A percentile compares a stretch with the other conserved stretches of the same genome.
phyloP scores from a whole-genome alignment of 2,888 invertebrate species.

The Limulus polyphemus region DNA sequence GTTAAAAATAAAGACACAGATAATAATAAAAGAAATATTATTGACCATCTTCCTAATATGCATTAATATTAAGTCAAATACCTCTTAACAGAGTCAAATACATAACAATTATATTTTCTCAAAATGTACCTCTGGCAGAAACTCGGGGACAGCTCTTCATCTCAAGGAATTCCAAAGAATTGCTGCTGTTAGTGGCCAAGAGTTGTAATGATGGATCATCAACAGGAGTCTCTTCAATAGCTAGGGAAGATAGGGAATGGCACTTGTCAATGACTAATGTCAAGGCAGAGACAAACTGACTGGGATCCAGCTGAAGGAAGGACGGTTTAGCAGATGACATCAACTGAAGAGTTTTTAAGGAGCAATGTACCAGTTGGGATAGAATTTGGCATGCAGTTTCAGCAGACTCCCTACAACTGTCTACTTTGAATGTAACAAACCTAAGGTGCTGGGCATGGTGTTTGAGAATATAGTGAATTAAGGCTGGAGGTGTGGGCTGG shows the following conservation, averaged over 20 bases:
- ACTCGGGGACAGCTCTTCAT: conserved; percentile 7
- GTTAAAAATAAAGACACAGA: too few species aligned
- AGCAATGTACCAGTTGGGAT: conserved; percentile 5
- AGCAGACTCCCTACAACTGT: conserved; percentile 7
- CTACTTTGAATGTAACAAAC: conserved; percentile 6
- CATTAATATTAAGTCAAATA: too few species aligned
- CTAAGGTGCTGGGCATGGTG: conserved; percentile 4
- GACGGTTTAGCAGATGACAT: conserved; percentile 9
- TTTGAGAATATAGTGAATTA: conserved; percentile 3
- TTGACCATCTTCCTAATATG: too few species aligned
- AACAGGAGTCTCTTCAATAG: conserved; percentile 9
- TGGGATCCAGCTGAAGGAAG: conserved; percentile 4
- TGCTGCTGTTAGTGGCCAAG: conserved; percentile 1
- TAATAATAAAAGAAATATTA: too few species aligned
- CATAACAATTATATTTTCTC: too few species aligned
- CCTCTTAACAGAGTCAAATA: too few species aligned
- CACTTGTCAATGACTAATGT: conserved; percentile 6
- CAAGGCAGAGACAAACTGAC: conserved; percentile 5
- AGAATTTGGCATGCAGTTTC: conserved; percentile 5
- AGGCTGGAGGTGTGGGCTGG: conserved; percentile 1
- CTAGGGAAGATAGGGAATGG: conserved; percentile 6
- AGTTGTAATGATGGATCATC: conserved; percentile 9
- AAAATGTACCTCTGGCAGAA: conserved; percentile 3
- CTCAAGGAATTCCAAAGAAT: conserved; percentile 7
- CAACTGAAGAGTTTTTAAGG: conserved; percentile 6